These are phyloP conservation scores for Luperina nickerlii DNA, from an alignment of 2,888 invertebrate genomes.

Conservation along the genomic window DNA sequence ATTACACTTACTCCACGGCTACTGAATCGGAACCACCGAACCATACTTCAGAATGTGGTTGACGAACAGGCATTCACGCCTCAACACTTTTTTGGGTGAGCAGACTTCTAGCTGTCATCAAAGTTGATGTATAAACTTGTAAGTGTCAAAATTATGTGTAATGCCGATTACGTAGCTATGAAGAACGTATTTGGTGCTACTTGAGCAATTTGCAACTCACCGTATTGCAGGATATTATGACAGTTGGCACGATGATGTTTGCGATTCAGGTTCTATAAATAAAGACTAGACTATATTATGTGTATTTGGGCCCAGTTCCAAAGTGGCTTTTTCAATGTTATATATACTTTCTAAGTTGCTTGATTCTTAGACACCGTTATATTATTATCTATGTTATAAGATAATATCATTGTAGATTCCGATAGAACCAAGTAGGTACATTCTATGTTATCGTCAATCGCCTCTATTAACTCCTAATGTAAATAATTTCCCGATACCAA, in stretches of 20 bases:
- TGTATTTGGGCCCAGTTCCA: too few relatives aligned
- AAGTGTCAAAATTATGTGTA: slow-evolving; percentile 26
- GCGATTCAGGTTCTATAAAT: not conserved
- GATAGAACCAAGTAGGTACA: not conserved
- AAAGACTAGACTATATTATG: not conserved
- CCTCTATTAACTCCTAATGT: slow-evolving; percentile 18
- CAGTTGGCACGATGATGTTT: slow-evolving; percentile 17
- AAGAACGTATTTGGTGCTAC: slow-evolving; percentile 5
- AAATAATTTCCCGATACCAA: slow-evolving; percentile 34
- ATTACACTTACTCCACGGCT: slow-evolving; percentile 21
- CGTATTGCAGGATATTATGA: slow-evolving; percentile 15
- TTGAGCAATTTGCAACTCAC: slow-evolving; percentile 14
- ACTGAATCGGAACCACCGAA: slow-evolving; percentile 37
- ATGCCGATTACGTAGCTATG: slow-evolving; percentile 6
- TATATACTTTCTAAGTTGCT: too few relatives aligned
- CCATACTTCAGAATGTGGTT: slow-evolving; percentile 29
- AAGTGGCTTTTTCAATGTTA: too few relatives aligned
- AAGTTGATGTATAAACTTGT: slow-evolving; percentile 34
- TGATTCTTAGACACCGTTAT: too few relatives aligned
- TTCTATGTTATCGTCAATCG: not conserved
- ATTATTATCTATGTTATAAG: not conserved
- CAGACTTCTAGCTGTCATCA: slow-evolving; percentile 37
- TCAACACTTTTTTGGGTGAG: slow-evolving; percentile 40
- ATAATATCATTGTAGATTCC: not conserved
- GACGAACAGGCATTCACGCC: slow-evolving; percentile 45